These are phyloP conservation scores for Isoperla grammatica DNA, from an alignment of 2,888 invertebrate genomes.

Conservation along the genomic window DNA sequence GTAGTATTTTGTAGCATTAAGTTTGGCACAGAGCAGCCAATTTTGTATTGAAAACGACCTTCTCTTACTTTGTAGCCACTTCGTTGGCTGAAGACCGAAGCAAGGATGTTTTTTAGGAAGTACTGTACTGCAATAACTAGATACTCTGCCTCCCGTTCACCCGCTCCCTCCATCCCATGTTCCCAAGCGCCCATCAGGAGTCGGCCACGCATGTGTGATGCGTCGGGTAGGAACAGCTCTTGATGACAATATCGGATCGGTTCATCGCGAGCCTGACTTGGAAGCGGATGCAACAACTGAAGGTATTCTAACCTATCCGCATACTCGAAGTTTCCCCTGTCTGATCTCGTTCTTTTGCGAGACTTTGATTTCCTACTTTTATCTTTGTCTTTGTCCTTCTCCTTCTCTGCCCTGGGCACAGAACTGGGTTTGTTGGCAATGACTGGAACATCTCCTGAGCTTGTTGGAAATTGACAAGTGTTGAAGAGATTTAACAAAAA, in stretches of 20 bases:
- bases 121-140: constrained; percentile 74
- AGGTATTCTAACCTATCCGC: constrained; percentile 40
- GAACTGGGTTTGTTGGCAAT: background rate
- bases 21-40: constrained; percentile 73
- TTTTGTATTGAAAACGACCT: constrained; percentile 67
- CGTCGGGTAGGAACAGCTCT: constrained; percentile 78
- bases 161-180: constrained; percentile 75
- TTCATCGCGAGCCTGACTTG: constrained; percentile 43
- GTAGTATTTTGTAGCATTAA: constrained; percentile 72
- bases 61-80: constrained; percentile 74
- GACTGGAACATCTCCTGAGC: background rate
- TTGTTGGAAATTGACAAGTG: constrained; percentile 51
- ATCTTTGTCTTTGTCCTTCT: constrained; percentile 3
- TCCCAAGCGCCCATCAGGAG: constrained; percentile 88
- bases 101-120: constrained; percentile 76
- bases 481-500: constrained; percentile 74
- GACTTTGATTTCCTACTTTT: constrained; percentile 10
- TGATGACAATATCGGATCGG: constrained; percentile 57
- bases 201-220: constrained; percentile 73
- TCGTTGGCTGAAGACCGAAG: constrained; percentile 70
- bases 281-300: constrained; percentile 40
- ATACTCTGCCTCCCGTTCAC: constrained; percentile 76
- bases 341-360: constrained; percentile 21
- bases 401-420: constrained; percentile 2
- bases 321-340: constrained; percentile 36